These are phyloP conservation scores for Germaria angustata DNA, from an alignment of 2,888 invertebrate species.

Conservation along the genomic window DNA sequence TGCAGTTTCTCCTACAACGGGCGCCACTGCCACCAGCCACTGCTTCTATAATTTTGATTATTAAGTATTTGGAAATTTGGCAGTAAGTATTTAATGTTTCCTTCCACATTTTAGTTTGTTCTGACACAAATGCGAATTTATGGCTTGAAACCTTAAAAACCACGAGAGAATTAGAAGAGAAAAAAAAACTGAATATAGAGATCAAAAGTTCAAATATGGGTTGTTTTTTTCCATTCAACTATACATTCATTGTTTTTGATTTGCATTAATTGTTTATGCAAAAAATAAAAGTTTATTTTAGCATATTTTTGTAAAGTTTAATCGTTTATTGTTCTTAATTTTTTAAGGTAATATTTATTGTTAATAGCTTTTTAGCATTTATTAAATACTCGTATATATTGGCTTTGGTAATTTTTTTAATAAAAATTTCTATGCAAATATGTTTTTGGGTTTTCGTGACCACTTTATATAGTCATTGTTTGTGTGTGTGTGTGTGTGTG, in stretches of 20 bases:
- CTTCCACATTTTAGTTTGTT: not conserved
- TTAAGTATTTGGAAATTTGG: not conserved
- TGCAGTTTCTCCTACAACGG: too few species aligned
- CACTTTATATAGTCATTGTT: too few species aligned
- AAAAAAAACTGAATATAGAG: slow-evolving; percentile 6
- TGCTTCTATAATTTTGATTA: not conserved
- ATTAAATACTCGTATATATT: slow-evolving; percentile 11
- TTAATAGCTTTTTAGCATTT: slow-evolving; percentile 32
- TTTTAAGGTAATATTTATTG: slow-evolving; percentile 7
- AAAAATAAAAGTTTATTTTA: not conserved
- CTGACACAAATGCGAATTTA: slow-evolving; percentile 15
- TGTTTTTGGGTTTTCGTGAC: too few species aligned
- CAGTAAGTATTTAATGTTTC: slow-evolving; percentile 9
- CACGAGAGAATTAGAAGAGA: not conserved
- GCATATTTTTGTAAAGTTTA: slow-evolving; percentile 32
- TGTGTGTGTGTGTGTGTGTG: too few species aligned
- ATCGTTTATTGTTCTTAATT: not conserved
- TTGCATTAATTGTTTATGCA: slow-evolving; percentile 48
- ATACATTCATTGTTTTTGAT: slow-evolving; percentile 33
- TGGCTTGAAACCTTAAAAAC: slow-evolving; percentile 34
- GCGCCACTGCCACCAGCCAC: not conserved
- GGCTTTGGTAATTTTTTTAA: too few species aligned
- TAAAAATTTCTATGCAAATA: too few species aligned
- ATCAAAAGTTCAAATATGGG: slow-evolving; percentile 44
- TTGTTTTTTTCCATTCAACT: not conserved